Evolutionary conservation across 2,797 vertebrate genomes (phyloP).

Genomic region (Halcyon badia): DNA sequence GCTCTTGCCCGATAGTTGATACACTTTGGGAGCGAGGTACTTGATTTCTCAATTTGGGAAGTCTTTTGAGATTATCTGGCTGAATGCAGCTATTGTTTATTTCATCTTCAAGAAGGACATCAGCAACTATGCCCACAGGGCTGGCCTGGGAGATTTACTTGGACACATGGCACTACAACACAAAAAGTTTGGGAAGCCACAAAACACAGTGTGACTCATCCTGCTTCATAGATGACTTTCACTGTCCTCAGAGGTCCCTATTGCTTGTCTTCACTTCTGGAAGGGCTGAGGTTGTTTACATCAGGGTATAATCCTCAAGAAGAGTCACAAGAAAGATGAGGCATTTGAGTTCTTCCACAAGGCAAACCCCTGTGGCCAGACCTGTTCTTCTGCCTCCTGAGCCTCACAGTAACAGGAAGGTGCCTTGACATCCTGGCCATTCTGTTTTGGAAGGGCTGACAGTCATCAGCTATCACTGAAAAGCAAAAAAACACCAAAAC

Average conservation of each 20-base stretch:
- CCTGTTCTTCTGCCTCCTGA: not conserved
- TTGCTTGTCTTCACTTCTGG: not conserved
- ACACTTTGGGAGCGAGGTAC: not conserved
- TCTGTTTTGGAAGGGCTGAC: not conserved
- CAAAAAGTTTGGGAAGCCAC: not conserved
- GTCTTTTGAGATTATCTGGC: not conserved
- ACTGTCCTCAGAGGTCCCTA: not conserved
- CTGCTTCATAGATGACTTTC: not conserved
- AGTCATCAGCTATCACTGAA: not conserved
- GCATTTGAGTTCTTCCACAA: not conserved
- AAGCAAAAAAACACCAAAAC: fast-evolving
- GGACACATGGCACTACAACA: not conserved
- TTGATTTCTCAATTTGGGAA: slow-evolving; percentile 20
- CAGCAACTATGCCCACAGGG: not conserved
- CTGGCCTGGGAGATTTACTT: not conserved
- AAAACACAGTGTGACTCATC: slow-evolving; percentile 28
- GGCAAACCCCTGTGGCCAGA: not conserved
- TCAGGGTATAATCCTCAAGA: not conserved
- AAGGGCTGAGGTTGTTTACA: not conserved
- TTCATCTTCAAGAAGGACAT: not conserved
- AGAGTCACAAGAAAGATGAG: not conserved
- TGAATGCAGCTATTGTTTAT: not conserved
- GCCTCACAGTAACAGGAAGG: not conserved
- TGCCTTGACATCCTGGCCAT: not conserved
- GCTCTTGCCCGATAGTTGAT: not conserved